These are phyloP conservation scores for Lampropteryx suffumata DNA, from an alignment of 2,888 invertebrate genomes.

Conservation along the genomic window DNA sequence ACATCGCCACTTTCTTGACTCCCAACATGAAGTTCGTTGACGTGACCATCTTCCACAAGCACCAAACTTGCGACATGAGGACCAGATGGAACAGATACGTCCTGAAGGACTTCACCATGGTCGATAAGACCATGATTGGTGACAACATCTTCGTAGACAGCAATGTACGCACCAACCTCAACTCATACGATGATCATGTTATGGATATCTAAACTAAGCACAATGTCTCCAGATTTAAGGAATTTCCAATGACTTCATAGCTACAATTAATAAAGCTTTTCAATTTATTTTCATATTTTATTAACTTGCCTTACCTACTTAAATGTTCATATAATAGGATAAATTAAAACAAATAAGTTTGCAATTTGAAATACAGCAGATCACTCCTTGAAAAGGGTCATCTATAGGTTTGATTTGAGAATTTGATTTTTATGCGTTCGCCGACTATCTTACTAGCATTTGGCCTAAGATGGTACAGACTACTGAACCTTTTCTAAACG, in stretches of 20 bases:
- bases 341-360: too few relatives aligned
- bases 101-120: conserved; percentile 60
- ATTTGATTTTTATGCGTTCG: too few relatives aligned
- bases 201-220: conserved; percentile 11
- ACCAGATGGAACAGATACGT: conserved; percentile 68
- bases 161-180: conserved; percentile 43
- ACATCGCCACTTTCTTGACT: conserved; percentile 82
- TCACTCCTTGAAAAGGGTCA: too few relatives aligned
- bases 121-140: conserved; percentile 52
- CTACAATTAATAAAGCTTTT: conserved; percentile 22
- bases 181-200: conserved; percentile 5
- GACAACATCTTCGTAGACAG: conserved; percentile 57
- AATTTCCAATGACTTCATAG: conserved; percentile 8
- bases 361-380: too few relatives aligned
- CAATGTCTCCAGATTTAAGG: not conserved
- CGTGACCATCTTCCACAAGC: conserved; percentile 85
- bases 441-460: too few relatives aligned
- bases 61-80: conserved; percentile 70
- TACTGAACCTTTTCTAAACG: too few relatives aligned
- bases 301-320: not conserved
- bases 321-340: too few relatives aligned
- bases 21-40: conserved; percentile 87
- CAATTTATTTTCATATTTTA: conserved; percentile 2
- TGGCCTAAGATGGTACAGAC: too few relatives aligned
- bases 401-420: too few relatives aligned